These are phyloP conservation scores for Nothobranchius furzeri DNA, from an alignment of 2,113 vertebrate genomes.

Conservation along the genomic window DNA sequence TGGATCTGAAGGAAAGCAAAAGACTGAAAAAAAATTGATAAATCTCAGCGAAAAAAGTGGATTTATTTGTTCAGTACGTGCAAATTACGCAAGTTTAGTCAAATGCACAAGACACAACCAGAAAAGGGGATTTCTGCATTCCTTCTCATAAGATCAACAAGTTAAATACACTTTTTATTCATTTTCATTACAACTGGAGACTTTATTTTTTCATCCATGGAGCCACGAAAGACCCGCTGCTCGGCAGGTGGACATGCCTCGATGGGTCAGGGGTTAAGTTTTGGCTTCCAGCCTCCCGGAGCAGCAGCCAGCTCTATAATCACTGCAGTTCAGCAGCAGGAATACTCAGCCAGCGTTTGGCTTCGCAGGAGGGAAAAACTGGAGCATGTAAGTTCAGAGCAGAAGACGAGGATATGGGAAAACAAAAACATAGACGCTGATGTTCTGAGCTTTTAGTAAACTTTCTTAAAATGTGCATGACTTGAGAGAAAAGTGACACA, in stretches of 20 bases:
- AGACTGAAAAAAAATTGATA: neutral
- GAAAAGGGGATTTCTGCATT: neutral
- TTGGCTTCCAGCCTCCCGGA: conserved; percentile 68
- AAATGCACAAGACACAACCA: neutral
- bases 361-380: conserved; percentile 90
- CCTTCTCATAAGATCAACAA: conserved; percentile 4
- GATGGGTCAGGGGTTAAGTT: conserved; percentile 80
- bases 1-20: conserved; percentile 10
- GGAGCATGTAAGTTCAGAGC: conserved; percentile 86
- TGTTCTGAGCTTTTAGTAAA: neutral
- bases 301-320: conserved; percentile 82
- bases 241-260: conserved; percentile 77
- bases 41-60: neutral
- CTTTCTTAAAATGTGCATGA: neutral
- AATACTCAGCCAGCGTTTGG: conserved; percentile 92
- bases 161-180: neutral
- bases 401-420: neutral
- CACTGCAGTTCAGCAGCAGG: conserved; percentile 89
- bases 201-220: conserved; percentile 71
- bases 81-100: neutral
- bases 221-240: conserved; percentile 78
- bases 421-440: neutral
- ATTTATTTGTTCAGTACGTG: conserved; percentile 1
- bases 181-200: neutral
- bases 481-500: neutral